Base-by-base conservation (phyloP, 92 coral and sea anemone genomes). In the Palythoa heliodiscus region DNA sequence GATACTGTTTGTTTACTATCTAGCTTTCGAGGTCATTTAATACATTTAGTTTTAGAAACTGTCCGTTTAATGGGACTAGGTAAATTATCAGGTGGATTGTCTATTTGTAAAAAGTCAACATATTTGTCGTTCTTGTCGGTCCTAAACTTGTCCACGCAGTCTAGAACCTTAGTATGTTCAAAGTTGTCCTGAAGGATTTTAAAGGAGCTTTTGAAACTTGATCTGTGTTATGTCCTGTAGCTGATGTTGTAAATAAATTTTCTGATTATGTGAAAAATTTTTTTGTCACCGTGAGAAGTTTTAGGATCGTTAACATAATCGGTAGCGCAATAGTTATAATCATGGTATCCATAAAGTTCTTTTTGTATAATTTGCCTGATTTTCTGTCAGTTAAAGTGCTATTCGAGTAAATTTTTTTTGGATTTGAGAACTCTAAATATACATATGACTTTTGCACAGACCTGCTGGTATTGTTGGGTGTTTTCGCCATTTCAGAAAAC, bases 81-180 rank as follows among this genome's bases (percentile, higher is more conserved):
- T 63, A 15, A 4, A n/a, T 63, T 63, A n/a, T 63, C 69, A 15
- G 69, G 69, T 11, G 4, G n/a, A 61, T 19, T 61, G 69, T 12
- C 69, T 29, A 61, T 61, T 19, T 61, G 69, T 63, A 63, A 63
- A 63, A 63, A 15, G 69, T 63, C 24, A 19, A 63, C 69, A 63
- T 63, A 63, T 63, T 4, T 63, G n/a, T 63, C 69, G 69, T 63
- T 2, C 16, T 61, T 61, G 23, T 61, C 69, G 69, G 23, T 63
- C 69, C 69, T 63, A 63, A 63, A 19, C 69, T 63, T 63, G 22
- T 63, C 69, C 69, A 63, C 12, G 16, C 69, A 63, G 69, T 63
- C 22, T 63, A 63, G 69, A 63, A 11, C 69, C 69, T 20, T 14
- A 63, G 13, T n/a, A n/a, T n/a, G n/a, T n/a, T n/a, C 16, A 63